These are phyloP conservation scores for Orchesella flavescens DNA, from an alignment of 2,888 invertebrate species.

Conservation along the genomic window DNA sequence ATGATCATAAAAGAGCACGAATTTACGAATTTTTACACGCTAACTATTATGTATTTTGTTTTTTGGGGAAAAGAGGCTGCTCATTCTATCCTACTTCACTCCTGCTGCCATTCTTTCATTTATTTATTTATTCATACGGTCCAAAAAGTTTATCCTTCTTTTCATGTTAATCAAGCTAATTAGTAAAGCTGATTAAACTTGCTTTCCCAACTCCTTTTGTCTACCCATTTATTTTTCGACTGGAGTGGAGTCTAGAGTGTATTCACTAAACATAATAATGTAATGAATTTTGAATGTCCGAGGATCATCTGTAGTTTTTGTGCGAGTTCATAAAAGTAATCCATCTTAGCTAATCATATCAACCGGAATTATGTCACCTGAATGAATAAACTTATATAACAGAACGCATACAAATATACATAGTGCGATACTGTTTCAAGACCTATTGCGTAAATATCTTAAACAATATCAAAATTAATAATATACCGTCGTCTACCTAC, in stretches of 20 bases:
- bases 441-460: no score
- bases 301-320: conserved; percentile 55
- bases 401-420: neutral
- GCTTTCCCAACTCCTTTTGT: neutral
- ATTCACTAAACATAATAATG: neutral
- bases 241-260: neutral
- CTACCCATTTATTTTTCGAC: neutral
- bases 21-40: conserved; percentile 49
- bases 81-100: neutral
- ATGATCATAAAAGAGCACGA: conserved; percentile 47
- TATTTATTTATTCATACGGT: conserved; percentile 29
- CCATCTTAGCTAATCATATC: conserved; percentile 36
- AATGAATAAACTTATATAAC: neutral
- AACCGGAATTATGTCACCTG: conserved; percentile 42
- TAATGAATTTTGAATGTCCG: conserved; percentile 52
- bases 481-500: neutral
- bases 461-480: neutral
- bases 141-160: conserved; percentile 39
- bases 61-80: neutral
- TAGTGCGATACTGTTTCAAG: no score
- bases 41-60: neutral
- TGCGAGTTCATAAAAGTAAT: conserved; percentile 49
- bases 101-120: conserved; percentile 9
- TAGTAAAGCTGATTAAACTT: conserved; percentile 53
- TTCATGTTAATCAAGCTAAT: conserved; percentile 60